Percentiles rank a stretch among this genome's conserved stretches.
Conservation (phyloP, 2,113 vertebrate genomes). For the Uropsilus gracilis region DNA sequence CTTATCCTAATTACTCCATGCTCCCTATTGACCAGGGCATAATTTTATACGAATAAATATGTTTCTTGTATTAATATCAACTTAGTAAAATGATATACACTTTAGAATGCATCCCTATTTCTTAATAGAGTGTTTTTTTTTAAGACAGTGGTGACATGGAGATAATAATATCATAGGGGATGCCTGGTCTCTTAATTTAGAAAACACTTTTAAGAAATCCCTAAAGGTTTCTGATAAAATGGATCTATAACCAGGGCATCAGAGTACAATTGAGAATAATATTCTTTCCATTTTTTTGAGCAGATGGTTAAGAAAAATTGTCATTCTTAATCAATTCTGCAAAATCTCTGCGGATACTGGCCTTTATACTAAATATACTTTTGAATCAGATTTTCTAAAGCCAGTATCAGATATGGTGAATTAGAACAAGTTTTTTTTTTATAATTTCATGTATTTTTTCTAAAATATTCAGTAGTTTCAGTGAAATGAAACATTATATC, state of each 20-base stretch:
- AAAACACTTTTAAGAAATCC: slow-evolving; percentile 17
- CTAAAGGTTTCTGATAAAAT: neutral
- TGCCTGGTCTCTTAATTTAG: neutral
- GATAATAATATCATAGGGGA: neutral
- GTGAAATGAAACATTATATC: neutral
- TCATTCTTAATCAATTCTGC: neutral
- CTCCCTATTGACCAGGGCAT: neutral
- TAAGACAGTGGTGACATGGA: neutral
- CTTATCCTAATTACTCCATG: too few species aligned
- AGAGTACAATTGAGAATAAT: neutral
- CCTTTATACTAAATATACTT: neutral
- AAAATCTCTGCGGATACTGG: neutral
- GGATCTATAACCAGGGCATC: neutral
- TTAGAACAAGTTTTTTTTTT: neutral
- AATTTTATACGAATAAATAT: neutral
- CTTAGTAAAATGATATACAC: neutral
- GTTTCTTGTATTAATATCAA: neutral
- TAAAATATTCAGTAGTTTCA: neutral
- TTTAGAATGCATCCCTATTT: neutral
- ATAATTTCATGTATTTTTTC: neutral
- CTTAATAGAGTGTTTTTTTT: neutral
- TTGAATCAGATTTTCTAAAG: slow-evolving; percentile 8
- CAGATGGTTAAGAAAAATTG: neutral
- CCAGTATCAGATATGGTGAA: neutral
- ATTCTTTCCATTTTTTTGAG: neutral